Percentiles rank a stretch among this genome's conserved stretches.
These are phyloP conservation scores for Schizaphis graminum DNA, from an alignment of 2,888 invertebrate species.

Conservation along the genomic window DNA sequence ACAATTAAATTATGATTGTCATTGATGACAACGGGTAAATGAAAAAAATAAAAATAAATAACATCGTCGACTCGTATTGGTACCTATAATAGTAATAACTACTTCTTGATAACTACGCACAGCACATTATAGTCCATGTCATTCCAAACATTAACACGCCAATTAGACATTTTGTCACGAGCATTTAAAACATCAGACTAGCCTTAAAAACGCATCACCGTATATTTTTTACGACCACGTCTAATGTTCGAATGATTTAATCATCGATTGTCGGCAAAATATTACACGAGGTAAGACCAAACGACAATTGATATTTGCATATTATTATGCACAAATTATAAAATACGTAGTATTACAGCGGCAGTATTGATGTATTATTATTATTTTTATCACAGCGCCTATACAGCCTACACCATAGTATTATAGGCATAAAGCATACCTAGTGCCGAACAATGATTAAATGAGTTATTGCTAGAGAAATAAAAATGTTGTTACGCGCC, in stretches of 20 bases:
- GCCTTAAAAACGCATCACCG: not conserved
- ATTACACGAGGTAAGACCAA: not conserved
- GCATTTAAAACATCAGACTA: not conserved
- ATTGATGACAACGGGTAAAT: not conserved
- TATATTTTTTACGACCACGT: not conserved
- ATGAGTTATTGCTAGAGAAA: not conserved
- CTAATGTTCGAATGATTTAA: not conserved
- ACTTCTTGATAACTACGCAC: not conserved
- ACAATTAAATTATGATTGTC: not conserved
- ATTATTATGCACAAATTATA: not conserved
- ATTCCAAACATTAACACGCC: not conserved
- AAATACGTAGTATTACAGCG: not conserved
- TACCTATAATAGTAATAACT: not conserved
- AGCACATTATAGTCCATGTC: not conserved
- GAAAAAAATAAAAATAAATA: not conserved
- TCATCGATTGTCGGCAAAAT: not conserved
- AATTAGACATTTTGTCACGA: not conserved
- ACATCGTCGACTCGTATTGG: not conserved
- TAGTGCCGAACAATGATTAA: not conserved
- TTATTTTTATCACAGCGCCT: not conserved
- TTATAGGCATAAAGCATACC: not conserved
- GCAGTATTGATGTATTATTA: not conserved
- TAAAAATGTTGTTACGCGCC: not conserved
- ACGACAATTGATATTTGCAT: not conserved
- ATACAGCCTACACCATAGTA: not conserved